Evolutionary conservation across 1,140 invertebrate genomes (phyloP).

Genomic region (Bombyx mandarina): DNA sequence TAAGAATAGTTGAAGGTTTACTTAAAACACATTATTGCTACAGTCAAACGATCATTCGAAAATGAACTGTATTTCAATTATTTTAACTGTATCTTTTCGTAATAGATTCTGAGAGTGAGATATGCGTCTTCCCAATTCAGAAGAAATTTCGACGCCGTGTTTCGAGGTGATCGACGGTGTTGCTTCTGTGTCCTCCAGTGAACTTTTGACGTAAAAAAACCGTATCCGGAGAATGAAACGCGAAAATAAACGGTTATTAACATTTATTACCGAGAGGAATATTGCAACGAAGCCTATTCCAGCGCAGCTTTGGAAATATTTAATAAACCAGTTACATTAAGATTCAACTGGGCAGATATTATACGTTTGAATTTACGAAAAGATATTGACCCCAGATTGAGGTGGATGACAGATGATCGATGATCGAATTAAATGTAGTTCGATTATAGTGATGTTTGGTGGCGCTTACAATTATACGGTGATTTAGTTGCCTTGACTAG

Average conservation of each 20-base stretch:
- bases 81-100: no score
- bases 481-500: conserved; percentile 1
- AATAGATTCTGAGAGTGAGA: no score
- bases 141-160: no score
- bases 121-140: no score
- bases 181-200: no score
- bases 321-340: conserved; percentile 46
- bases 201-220: no score
- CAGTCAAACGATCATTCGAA: no score
- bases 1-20: no score
- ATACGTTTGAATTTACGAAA: conserved; percentile 41
- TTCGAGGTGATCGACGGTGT: no score
- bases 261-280: conserved; percentile 1
- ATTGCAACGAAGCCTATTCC: conserved; percentile 22
- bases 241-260: conserved; percentile 2
- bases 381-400: conserved; percentile 58
- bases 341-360: conserved; percentile 38
- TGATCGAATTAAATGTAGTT: conserved; percentile 39
- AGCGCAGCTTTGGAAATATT: conserved; percentile 31
- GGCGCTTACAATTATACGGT: conserved; percentile 23
- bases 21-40: no score
- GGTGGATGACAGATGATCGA: conserved; percentile 58
- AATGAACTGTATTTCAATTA: no score
- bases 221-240: no score
- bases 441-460: conserved; percentile 37